Percentiles rank a stretch among this genome's conserved stretches.
Conservation (phyloP, 2,888 invertebrate species). For the Bembecia ichneumoniformis region DNA sequence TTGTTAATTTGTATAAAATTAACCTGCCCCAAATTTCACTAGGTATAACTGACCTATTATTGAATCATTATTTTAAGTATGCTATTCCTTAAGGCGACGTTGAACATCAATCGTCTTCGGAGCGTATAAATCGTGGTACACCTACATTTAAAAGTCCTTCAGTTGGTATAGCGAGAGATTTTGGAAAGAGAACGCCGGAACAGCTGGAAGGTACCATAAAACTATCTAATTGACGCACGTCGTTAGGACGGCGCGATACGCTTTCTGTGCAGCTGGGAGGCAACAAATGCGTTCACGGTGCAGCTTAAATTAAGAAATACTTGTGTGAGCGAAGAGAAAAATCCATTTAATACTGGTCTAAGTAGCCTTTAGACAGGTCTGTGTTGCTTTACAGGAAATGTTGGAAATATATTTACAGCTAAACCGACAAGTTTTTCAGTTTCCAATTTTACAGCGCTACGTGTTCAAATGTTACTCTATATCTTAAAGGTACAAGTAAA, state of each 20-base stretch:
- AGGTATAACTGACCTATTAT: background rate
- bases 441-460: background rate
- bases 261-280: background rate
- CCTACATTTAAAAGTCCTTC: slow-evolving; percentile 60
- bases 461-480: no score
- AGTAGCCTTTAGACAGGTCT: slow-evolving; percentile 7
- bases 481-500: no score
- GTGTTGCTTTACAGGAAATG: background rate
- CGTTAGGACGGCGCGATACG: background rate
- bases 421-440: background rate
- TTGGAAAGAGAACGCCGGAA: slow-evolving; percentile 56
- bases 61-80: slow-evolving; percentile 8
- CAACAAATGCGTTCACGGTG: background rate
- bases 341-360: slow-evolving; percentile 31
- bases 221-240: background rate
- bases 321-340: slow-evolving; percentile 16
- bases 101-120: slow-evolving; percentile 35
- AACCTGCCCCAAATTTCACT: no score
- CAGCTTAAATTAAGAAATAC: background rate
- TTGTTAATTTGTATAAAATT: no score
- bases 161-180: slow-evolving; percentile 56
- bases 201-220: slow-evolving; percentile 47
- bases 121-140: slow-evolving; percentile 41
- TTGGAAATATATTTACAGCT: background rate
- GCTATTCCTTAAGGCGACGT: slow-evolving; percentile 49